Base-by-base conservation (phyloP, 1,140 invertebrate genomes). In the Apis mellifera region DNA sequence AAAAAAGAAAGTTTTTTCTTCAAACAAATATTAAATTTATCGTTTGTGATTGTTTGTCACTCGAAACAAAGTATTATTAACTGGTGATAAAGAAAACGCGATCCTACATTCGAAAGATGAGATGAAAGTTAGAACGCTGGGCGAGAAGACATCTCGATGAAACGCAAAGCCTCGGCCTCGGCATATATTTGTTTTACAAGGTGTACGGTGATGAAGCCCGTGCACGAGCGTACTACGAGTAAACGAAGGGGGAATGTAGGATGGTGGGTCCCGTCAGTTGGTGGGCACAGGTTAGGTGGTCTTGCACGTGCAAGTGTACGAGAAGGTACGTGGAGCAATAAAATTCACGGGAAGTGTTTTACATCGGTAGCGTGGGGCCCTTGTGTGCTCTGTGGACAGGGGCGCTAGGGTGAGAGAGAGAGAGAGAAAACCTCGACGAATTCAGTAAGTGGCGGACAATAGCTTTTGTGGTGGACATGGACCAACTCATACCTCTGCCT, bases 371-470 rank as follows among this genome's bases (percentile, higher is more conserved):
- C 75, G 71, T 65, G 88, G 84, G 79, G 66, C 42, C 65, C 17
- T 42, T 78, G 84, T 60, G 72, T 54, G 65, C 73, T 62, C 50
- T 64, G 80, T 83, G 71, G 64, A 85, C 72, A 75, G 62, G 83
- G 85, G 76, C 76, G 84, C 64, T 76, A 84, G 78, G 83, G 84
- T 83, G 78, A 83, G 86, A 75, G 86, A 82, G 86, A 54, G 52
- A 55, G 52, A 55, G 54, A 55, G 60, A 62, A 23, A 84, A 83
- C 72, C 87, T 90, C 91, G 90, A 90, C 90, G 92, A 93, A 93
- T 93, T 92, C 92, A 92, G 92, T 93, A 93, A 93, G 92, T 93
- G 92, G 92, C 91, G 92, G 91, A 93, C 92, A 93, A 93, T 93
- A 92, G 92, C 92, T 93, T 93, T 93, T 93, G 92, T 92, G 92